Conservation (phyloP, 1,140 invertebrate genomes). For the Cylas formicarius region DNA sequence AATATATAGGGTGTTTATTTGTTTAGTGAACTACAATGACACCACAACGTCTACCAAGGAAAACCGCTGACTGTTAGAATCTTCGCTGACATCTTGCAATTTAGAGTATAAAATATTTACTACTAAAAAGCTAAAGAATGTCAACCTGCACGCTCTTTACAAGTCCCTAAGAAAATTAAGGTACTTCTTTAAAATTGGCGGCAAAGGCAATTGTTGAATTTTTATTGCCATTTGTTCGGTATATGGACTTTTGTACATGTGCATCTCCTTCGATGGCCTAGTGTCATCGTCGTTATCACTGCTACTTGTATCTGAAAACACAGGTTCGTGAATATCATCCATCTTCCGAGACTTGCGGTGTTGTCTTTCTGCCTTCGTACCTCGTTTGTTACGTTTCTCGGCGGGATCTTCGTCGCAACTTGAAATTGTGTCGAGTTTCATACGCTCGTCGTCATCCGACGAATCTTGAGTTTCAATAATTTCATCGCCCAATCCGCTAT, state of each 20-base stretch:
- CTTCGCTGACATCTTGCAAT: too few species aligned
- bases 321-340: conserved; percentile 2
- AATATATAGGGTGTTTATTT: too few species aligned
- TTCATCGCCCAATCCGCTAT: conserved; percentile 51
- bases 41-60: too few species aligned
- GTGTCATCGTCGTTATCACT: conserved; percentile 16
- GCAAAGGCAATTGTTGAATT: conserved; percentile 49
- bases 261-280: conserved; percentile 18
- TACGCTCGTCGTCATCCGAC: conserved; percentile 23
- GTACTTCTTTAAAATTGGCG: conserved; percentile 49
- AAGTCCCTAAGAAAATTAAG: conserved; percentile 49
- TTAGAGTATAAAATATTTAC: too few species aligned
- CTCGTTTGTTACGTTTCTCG: conserved; percentile 25
- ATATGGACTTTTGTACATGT: conserved; percentile 35
- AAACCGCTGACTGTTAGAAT: too few species aligned
- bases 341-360: conserved; percentile 3
- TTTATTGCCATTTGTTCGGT: conserved; percentile 46
- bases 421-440: conserved; percentile 20
- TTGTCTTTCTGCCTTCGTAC: conserved; percentile 14
- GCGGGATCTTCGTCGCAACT: conserved; percentile 28
- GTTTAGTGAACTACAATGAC: too few species aligned
- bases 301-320: conserved; percentile 5
- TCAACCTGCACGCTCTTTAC: conserved; percentile 25
- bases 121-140: too few species aligned
- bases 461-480: conserved; percentile 26